Base-by-base conservation (phyloP, 92 coral and sea anemone genomes). In the Phenganax marumi region DNA sequence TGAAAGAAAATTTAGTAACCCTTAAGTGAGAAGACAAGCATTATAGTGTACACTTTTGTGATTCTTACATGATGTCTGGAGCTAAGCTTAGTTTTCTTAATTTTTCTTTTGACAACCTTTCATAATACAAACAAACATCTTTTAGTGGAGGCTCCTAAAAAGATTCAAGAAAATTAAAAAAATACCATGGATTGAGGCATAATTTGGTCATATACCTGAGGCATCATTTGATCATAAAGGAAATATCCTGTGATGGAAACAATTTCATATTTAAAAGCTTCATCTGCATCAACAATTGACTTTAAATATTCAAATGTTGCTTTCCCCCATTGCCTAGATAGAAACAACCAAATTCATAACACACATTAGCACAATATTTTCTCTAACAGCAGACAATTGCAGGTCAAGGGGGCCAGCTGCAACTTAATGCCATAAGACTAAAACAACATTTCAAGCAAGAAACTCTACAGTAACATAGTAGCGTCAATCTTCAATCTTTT, bases 281-380 rank as follows among this genome's bases (percentile, higher is more conserved):
- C 51, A 3, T 14, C 60, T 9, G 62, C 50, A 3, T 73, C 58
- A 10, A 73, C 21, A 7, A 73, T 50, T 16, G 58, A 51, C 43
- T 48, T 50, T 13, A 73, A 0, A 50, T 73, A 73, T 18, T 73
- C 21, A 52, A 49, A 52, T 73, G 79, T 73, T 3, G 61, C 79
- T 73, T 73, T 39, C 18, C 79, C 79, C 79, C 79, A 73, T 47
- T 50, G 79, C 19, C 79, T 73, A 33, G 46, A 73, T 18, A n/a
- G n/a, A 63, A 39, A 10, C 60, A 7, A 13, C 63, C 4, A 70
- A 46, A 16, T 10, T 23, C 7, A 3, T 56, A 56, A 56, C 21
- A 56, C 43, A 56, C 63, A n/a, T 8, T 4, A 56, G 7, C 21
- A 56, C 21, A 19, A 56, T 19, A 14, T 56, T n/a, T 56, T 56